A percentile compares a stretch with the other conserved stretches of the same genome.
Conservation (phyloP, 1,140 invertebrate genomes). For the Stenopsyche tienmushanensis region DNA sequence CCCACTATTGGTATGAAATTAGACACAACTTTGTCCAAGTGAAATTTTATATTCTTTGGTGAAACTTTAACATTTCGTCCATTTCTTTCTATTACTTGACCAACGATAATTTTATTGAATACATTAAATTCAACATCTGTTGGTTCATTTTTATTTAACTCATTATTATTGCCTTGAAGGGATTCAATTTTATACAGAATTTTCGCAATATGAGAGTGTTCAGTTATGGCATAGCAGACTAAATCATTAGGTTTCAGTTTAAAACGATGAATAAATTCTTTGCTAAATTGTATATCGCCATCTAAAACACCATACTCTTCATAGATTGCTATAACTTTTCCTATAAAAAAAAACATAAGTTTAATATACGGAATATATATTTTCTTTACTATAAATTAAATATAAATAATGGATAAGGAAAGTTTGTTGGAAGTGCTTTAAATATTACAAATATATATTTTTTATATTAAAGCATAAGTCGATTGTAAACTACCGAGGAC, state of each 20-base stretch:
- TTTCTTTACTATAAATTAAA: background rate
- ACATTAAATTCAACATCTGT: constrained; percentile 45
- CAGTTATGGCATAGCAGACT: constrained; percentile 48
- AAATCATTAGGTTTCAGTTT: constrained; percentile 46
- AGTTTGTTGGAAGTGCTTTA: no score
- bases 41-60: constrained; percentile 54
- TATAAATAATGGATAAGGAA: background rate
- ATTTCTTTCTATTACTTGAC: constrained; percentile 54
- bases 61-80: constrained; percentile 56
- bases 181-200: constrained; percentile 47
- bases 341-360: constrained; percentile 43
- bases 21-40: constrained; percentile 57
- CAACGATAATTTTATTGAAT: constrained; percentile 54
- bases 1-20: constrained; percentile 59
- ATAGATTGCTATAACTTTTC: constrained; percentile 46
- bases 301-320: constrained; percentile 48
- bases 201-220: constrained; percentile 46
- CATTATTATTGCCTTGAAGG: constrained; percentile 46
- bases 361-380: no score
- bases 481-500: no score
- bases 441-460: no score
- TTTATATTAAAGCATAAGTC: no score
- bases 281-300: constrained; percentile 47
- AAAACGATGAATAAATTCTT: constrained; percentile 41
- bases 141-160: constrained; percentile 43